phyloP scores from a whole-genome alignment of 2,797 vertebrate species.

The Mus spretus region DNA sequence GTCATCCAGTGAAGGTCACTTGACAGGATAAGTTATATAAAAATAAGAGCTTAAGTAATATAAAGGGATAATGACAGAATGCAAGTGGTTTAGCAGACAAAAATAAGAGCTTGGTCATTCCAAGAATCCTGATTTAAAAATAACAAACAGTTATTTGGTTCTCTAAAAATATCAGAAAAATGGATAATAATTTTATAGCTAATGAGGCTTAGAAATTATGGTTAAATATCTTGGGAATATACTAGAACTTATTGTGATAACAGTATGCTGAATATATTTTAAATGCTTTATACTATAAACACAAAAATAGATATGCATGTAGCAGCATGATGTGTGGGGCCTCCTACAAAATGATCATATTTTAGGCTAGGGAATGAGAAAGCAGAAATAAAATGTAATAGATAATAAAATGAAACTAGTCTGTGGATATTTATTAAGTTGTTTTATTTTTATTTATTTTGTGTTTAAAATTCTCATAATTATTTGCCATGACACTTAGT shows the following conservation, averaged over 20 bases:
- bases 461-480: background rate
- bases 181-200: background rate
- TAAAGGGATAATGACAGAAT: background rate
- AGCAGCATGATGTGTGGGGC: background rate
- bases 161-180: constrained; percentile 10
- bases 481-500: background rate
- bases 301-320: background rate
- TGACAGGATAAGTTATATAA: background rate
- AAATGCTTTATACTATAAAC: background rate
- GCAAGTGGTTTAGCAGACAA: background rate
- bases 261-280: background rate
- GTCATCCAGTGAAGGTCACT: background rate
- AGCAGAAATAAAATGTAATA: constrained; percentile 6
- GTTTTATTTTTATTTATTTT: background rate
- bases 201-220: background rate
- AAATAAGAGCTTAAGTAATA: background rate
- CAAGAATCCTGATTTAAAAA: background rate
- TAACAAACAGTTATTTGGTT: background rate
- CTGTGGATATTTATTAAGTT: background rate
- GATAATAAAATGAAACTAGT: background rate
- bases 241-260: background rate
- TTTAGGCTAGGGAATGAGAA: background rate
- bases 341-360: background rate
- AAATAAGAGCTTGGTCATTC: background rate
- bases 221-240: background rate